Evolutionary conservation across 2,797 vertebrate genomes (phyloP), one percentile per base, ranked within the genome.

Genomic region (Neoniphon sammara): DNA sequence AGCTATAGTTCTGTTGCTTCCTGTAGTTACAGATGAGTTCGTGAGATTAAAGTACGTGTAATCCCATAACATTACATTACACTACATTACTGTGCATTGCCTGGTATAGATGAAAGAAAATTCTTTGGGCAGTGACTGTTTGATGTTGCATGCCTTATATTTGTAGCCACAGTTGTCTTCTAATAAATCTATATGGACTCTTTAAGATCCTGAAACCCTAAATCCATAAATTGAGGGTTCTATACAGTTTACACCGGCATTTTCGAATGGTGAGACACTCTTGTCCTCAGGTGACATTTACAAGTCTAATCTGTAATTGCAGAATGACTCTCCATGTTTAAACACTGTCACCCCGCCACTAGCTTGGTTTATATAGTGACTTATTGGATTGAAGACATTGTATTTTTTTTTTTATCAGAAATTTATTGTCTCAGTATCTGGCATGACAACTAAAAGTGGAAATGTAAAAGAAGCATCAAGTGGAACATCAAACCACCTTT

Each of bases 1-100:
- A 46, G 44, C 15, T 17, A 5, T 17, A 46, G 15, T 46, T 17
- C 4, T 46, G 44, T 46, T 17, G 44, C 44, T 18, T 46, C 15
- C 44, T 46, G 44, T 46, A 3, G 14, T 17, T 15, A 44, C 14
- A 50, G 5, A 20, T 3, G n/a, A 50, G 6, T 9, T 50, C 47
- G 20, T 10, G n/a, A 47, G 46, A 47, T 17, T 14, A 47, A 18
- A 71, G 23, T 62, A 55, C 68, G 74, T 73, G 42, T 74, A 75
- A 73, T 73, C 58, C 21, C 57, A 17, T 69, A 39, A 69, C 47
- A 75, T 76, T n/a, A n/a, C n/a, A n/a, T n/a, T n/a, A n/a, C 60
- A 21, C 31, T 18, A 15, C 46, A 49, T 18, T 49, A 2, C n/a
- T 1, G 17, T n/a, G 46, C 46, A 18, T 9, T n/a, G 18, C 46